Evolutionary conservation across 2,113 vertebrate species (phyloP).

Genomic region (Anas platyrhynchos): DNA sequence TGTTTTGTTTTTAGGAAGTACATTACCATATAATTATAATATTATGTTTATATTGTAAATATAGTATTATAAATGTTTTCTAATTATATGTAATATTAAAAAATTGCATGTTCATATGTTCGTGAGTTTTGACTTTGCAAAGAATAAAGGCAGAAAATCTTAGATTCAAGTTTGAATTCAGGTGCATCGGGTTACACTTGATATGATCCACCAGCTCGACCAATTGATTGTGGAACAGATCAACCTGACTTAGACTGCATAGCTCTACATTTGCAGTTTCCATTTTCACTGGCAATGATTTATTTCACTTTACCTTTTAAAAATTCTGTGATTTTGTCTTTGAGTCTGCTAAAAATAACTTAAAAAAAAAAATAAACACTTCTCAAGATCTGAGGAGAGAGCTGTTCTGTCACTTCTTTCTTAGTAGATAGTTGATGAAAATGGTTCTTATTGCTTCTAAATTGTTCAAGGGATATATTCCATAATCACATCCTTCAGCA

Average conservation of each 20-base stretch:
- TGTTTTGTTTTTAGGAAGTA: background rate
- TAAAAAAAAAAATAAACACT: background rate
- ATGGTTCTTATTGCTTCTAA: background rate
- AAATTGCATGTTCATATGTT: background rate
- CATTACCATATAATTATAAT: background rate
- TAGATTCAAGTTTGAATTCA: background rate
- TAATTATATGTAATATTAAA: too few relatives aligned
- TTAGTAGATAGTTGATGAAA: background rate
- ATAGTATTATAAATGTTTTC: too few relatives aligned
- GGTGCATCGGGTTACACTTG: background rate
- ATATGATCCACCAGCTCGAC: background rate
- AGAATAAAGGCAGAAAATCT: background rate
- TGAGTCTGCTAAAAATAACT: background rate
- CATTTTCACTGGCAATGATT: background rate
- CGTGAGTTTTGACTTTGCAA: background rate
- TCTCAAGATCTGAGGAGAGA: background rate
- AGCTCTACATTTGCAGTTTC: background rate
- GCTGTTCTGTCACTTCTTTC: background rate
- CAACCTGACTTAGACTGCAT: rapidly evolving
- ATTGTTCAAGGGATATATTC: background rate
- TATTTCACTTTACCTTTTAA: background rate
- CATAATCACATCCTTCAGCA: background rate
- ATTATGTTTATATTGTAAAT: too few relatives aligned
- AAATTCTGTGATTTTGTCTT: background rate
- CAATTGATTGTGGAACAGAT: background rate